Evolutionary conservation across 2,113 vertebrate species (phyloP).

Genomic region (Eira barbara): DNA sequence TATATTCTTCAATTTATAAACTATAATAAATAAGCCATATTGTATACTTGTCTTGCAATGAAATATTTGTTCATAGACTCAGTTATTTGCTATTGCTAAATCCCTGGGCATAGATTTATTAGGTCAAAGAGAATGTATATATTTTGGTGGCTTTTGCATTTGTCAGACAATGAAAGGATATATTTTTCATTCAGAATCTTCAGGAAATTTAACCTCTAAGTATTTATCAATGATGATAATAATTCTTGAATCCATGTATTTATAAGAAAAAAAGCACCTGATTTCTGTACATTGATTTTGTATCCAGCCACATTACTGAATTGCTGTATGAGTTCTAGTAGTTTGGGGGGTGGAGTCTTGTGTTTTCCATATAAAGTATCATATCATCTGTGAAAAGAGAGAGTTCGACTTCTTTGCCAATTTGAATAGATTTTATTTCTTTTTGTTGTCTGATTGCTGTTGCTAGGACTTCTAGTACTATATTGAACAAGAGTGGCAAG

Average conservation of each 20-base stretch:
- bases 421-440: too few relatives aligned
- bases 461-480: too few relatives aligned
- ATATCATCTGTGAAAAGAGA: too few relatives aligned
- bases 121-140: background rate
- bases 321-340: too few relatives aligned
- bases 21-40: background rate
- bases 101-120: background rate
- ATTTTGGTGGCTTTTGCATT: background rate
- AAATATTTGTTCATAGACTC: background rate
- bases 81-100: background rate
- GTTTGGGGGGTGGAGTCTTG: too few relatives aligned
- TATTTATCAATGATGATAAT: background rate
- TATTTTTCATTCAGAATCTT: background rate
- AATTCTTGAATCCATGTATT: background rate
- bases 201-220: background rate
- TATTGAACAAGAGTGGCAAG: too few relatives aligned
- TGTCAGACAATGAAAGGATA: background rate
- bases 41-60: background rate
- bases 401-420: too few relatives aligned
- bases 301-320: too few relatives aligned
- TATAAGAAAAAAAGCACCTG: background rate
- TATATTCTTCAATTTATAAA: background rate
- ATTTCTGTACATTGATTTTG: too few relatives aligned
- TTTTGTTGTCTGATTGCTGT: too few relatives aligned
- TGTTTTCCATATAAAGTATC: too few relatives aligned